phyloP scores from a whole-genome alignment of 2,113 vertebrate genomes.

The Cryptoleucopteryx plumbea region DNA sequence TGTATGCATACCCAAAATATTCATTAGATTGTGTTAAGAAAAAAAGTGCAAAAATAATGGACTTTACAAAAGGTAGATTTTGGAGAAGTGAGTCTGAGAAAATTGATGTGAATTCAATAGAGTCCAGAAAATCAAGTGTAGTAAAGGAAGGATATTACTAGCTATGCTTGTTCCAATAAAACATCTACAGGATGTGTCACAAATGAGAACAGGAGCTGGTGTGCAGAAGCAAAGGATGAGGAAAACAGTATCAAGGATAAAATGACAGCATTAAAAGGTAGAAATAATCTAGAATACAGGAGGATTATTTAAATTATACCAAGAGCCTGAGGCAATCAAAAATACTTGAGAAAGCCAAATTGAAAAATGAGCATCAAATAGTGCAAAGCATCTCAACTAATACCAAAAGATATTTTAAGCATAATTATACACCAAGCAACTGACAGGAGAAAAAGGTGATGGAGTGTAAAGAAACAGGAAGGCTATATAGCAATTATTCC shows the following conservation, averaged over 20 bases:
- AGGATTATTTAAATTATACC: constrained; percentile 54
- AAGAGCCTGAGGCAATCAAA: constrained; percentile 59
- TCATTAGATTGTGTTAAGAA: neutral
- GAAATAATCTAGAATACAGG: constrained; percentile 29
- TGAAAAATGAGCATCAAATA: constrained; percentile 61
- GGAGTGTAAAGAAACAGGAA: constrained; percentile 45
- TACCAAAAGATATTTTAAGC: constrained; percentile 66
- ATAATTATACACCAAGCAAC: constrained; percentile 58
- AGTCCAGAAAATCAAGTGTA: constrained; percentile 34
- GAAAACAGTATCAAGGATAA: constrained; percentile 40
- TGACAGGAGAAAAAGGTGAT: constrained; percentile 51
- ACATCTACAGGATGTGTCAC: neutral
- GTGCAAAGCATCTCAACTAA: constrained; percentile 54
- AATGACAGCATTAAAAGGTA: constrained; percentile 16
- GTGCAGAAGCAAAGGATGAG: neutral
- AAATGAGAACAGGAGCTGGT: constrained; percentile 23
- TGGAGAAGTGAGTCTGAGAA: neutral
- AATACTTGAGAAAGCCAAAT: constrained; percentile 59
- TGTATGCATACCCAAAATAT: neutral
- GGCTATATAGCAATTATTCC: constrained; percentile 56
- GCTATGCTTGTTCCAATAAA: constrained; percentile 26
- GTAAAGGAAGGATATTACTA: constrained; percentile 3
- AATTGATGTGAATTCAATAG: constrained; percentile 18
- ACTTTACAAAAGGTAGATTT: neutral
- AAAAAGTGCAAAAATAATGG: neutral